phyloP scores from a whole-genome alignment of 2,888 invertebrate species.

The Pseudococcus viburni region DNA sequence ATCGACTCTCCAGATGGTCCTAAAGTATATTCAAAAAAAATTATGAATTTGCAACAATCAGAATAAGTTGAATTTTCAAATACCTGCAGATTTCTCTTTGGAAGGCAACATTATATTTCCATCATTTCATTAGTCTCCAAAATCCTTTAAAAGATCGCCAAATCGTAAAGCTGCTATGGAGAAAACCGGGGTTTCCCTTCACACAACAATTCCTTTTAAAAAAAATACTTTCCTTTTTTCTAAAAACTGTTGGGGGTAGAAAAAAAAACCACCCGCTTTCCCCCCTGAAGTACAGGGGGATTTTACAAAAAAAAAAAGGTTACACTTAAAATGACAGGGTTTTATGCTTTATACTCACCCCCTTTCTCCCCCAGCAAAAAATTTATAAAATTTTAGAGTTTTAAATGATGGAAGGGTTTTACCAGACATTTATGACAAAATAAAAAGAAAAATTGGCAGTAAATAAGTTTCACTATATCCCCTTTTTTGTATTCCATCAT shows the following conservation, averaged over 20 bases:
- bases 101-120: background rate
- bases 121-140: background rate
- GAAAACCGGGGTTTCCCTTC: background rate
- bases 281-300: background rate
- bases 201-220: slow-evolving; percentile 28
- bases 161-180: slow-evolving; percentile 35
- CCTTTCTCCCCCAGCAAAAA: slow-evolving; percentile 13
- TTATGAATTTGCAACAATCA: too few species aligned
- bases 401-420: background rate
- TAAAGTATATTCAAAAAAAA: background rate
- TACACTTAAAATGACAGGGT: too few species aligned
- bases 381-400: background rate
- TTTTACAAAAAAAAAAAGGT: background rate
- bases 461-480: background rate
- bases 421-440: background rate
- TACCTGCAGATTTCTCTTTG: background rate
- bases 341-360: too few species aligned
- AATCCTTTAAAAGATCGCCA: slow-evolving; percentile 4
- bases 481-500: background rate
- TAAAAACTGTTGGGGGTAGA: background rate
- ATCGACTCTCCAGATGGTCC: background rate
- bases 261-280: slow-evolving; percentile 52
- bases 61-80: too few species aligned
- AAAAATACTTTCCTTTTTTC: background rate
- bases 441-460: slow-evolving; percentile 7